These are phyloP conservation scores for Chaetoderma sp. DNA, from an alignment of 2,888 invertebrate species.

Conservation along the genomic window DNA sequence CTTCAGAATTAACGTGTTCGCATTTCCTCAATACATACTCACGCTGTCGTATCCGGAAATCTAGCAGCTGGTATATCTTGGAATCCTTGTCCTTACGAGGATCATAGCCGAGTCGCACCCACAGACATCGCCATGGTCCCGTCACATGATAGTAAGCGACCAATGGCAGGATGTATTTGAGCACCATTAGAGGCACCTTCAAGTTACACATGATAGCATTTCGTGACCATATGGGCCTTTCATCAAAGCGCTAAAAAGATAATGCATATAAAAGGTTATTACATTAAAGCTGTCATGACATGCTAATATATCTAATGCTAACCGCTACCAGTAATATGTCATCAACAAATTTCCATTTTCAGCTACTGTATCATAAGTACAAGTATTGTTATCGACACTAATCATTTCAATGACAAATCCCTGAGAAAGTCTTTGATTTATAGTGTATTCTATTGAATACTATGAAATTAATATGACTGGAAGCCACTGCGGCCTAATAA, in stretches of 20 bases:
- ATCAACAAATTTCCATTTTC: no score
- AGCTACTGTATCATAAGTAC: no score
- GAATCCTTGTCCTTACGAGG: constrained; percentile 84
- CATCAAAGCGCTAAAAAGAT: constrained; percentile 80
- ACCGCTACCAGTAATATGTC: no score
- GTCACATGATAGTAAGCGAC: constrained; percentile 86
- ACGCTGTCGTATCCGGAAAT: constrained; percentile 74
- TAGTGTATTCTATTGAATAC: no score
- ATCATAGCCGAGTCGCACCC: constrained; percentile 92
- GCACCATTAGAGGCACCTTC: constrained; percentile 25
- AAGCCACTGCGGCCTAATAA: no score
- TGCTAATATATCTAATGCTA: no score
- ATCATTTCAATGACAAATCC: no score
- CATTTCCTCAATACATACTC: constrained; percentile 27
- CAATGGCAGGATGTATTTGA: constrained; percentile 78
- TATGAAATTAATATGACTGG: no score
- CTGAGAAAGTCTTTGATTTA: no score
- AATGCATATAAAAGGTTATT: neutral
- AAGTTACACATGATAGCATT: constrained; percentile 75
- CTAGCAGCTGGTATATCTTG: constrained; percentile 88
- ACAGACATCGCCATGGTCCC: constrained; percentile 91
- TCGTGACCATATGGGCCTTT: constrained; percentile 91
- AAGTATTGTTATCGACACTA: no score
- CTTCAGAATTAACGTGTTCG: neutral
- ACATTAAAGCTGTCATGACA: no score